These are phyloP conservation scores for Anolis sagrei DNA, from an alignment of 2,113 vertebrate genomes.

Conservation along the genomic window DNA sequence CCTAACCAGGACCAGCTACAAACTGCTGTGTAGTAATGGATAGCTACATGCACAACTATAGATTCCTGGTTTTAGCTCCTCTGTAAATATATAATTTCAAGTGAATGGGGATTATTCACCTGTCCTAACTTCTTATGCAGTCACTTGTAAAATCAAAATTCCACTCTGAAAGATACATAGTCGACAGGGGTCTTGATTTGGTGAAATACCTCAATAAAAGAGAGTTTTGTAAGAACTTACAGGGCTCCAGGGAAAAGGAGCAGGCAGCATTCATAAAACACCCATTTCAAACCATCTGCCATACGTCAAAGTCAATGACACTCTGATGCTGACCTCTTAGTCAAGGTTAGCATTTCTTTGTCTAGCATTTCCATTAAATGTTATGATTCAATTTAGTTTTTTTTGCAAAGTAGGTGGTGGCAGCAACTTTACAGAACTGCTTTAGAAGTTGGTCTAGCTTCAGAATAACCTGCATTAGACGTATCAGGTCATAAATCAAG, in stretches of 20 bases:
- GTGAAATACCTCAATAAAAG: not conserved
- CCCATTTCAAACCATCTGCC: not conserved
- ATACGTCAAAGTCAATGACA: slow-evolving; percentile 26
- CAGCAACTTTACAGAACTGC: slow-evolving; percentile 37
- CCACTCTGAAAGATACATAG: not conserved
- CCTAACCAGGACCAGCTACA: too few relatives aligned
- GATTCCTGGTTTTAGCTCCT: not conserved
- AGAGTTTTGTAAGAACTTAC: not conserved
- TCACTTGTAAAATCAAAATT: not conserved
- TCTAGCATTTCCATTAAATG: fast-evolving
- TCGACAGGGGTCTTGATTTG: not conserved
- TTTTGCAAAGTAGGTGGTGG: not conserved
- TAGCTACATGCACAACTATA: not conserved
- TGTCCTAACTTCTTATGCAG: not conserved
- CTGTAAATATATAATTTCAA: not conserved
- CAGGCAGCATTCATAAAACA: not conserved
- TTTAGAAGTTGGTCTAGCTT: slow-evolving; percentile 32
- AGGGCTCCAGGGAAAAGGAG: not conserved
- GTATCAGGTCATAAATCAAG: slow-evolving; percentile 63
- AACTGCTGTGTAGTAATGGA: not conserved
- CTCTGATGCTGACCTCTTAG: not conserved
- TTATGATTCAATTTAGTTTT: slow-evolving; percentile 7
- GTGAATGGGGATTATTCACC: not conserved
- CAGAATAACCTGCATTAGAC: slow-evolving; percentile 42
- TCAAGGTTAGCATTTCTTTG: fast-evolving